phyloP scores from a whole-genome alignment of 2,888 invertebrate species.

The Stegana nigrithorax region DNA sequence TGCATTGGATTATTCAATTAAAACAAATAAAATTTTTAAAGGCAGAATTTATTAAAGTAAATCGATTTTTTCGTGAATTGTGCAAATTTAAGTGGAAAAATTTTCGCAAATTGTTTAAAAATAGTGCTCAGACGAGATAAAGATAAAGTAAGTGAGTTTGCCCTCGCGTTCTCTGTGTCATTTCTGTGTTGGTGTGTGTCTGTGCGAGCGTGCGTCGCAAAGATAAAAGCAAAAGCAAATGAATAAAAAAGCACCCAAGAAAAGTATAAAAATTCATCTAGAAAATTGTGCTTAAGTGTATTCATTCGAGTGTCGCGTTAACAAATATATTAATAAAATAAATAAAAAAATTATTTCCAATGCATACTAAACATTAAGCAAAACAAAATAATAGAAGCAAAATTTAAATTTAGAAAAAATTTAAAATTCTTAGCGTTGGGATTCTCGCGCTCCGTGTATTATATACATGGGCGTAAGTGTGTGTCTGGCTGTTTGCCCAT shows the following conservation, averaged over 20 bases:
- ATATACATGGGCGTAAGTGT: too few relatives aligned
- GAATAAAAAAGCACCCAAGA: neutral
- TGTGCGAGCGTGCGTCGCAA: slow-evolving; percentile 24
- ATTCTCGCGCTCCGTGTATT: slow-evolving; percentile 29
- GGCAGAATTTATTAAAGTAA: too few relatives aligned
- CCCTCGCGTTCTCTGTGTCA: neutral
- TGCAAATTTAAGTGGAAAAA: too few relatives aligned
- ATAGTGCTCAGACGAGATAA: neutral
- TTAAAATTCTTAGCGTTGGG: slow-evolving; percentile 39
- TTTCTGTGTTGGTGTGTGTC: slow-evolving; percentile 1
- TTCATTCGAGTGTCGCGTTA: neutral
- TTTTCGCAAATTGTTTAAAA: slow-evolving; percentile 28
- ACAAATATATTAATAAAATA: slow-evolving; percentile 22
- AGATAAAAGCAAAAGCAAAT: slow-evolving; percentile 41
- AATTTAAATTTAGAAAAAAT: slow-evolving; percentile 35
- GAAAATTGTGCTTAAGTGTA: slow-evolving; percentile 13
- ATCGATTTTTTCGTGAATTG: too few relatives aligned
- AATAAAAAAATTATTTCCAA: slow-evolving; percentile 26
- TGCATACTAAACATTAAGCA: slow-evolving; percentile 1
- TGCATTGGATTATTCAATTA: too few relatives aligned
- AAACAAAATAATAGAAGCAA: neutral
- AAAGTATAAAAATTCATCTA: slow-evolving; percentile 9
- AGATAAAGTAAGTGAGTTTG: neutral
- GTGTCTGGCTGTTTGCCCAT: too few relatives aligned
- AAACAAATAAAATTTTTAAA: too few relatives aligned